Base-by-base conservation (phyloP, 2,113 vertebrate genomes). In the Xenopus laevis region DNA sequence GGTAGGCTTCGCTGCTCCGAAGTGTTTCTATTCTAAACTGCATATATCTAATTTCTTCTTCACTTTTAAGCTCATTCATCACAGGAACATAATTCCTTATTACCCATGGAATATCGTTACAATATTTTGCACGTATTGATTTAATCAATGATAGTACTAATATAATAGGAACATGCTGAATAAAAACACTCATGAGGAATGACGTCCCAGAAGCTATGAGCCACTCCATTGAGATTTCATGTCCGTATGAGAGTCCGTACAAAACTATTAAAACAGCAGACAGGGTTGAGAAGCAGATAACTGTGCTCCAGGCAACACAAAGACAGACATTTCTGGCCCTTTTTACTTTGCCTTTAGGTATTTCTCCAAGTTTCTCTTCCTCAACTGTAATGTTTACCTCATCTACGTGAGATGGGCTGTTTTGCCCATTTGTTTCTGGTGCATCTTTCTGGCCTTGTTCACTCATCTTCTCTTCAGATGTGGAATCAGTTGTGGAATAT, bases 221-320 rank as follows among this genome's bases (percentile, higher is more conserved):
- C 91, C 91, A 92, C 8, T 87, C 82, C 0, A 68, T 0, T 0
- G 91, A 90, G 6, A 78, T 86, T 1, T 84, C 55, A 0, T 83
- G 83, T 72, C 88, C 86, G 0, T 91, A 92, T 4, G 85, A 82
- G 62, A 91, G 78, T 0, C 91, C 88, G 0, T 91, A 89, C 1
- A 88, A 64, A 1, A 90, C 65, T 4, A 90, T 90, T 16, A 89
- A 83, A 73, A 82, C 84, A 0, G 86, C 82, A 0, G 88, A 86
- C 0, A 86, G 0, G 0, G 52, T 64, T 0, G 55, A 81, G 0
- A 83, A 67, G 13, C 1, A 1, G 0, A 81, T 63, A 50, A 89
- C 72, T 5, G 89, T 2, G 1, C 27, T 5, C 89, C 91, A 91
- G 0, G 83, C 80, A 0, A 84, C 0, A 0, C 3, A 79, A 1